A percentile compares a stretch with the other conserved stretches of the same genome.
These are phyloP conservation scores for Macropodus opercularis DNA, from an alignment of 2,797 vertebrate genomes.

Conservation along the genomic window DNA sequence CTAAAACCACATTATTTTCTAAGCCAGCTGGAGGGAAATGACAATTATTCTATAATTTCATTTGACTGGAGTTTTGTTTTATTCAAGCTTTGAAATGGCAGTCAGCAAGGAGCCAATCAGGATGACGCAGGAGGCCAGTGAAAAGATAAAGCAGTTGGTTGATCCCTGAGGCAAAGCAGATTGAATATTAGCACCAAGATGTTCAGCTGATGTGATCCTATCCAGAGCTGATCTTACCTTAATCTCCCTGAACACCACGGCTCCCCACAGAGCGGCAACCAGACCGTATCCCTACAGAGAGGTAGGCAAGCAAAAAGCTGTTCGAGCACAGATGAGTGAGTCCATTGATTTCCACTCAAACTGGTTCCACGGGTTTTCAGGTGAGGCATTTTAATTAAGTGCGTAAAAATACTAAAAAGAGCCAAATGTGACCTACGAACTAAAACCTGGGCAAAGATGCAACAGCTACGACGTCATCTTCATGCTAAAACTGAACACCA, in stretches of 20 bases:
- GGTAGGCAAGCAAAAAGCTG: constrained; percentile 15
- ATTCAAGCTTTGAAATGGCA: constrained; percentile 85
- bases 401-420: too few species aligned
- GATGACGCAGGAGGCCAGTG: constrained; percentile 80
- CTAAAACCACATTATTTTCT: constrained; percentile 6
- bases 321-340: not conserved
- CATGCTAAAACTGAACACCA: too few species aligned
- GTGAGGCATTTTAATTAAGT: not conserved
- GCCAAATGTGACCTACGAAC: too few species aligned
- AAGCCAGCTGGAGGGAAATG: not conserved
- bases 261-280: constrained; percentile 89
- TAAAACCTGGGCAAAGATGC: too few species aligned
- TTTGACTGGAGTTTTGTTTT: not conserved
- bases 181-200: not conserved
- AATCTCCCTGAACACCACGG: constrained; percentile 84
- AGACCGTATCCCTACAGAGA: constrained; percentile 86
- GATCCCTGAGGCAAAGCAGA: constrained; percentile 74
- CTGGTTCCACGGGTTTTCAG: too few species aligned
- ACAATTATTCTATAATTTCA: not conserved
- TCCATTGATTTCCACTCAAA: not conserved
- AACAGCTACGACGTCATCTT: too few species aligned
- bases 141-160: constrained; percentile 82
- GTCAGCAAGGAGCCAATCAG: constrained; percentile 85
- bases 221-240: constrained; percentile 58
- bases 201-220: too few species aligned